Conservation (phyloP, 2,797 vertebrate genomes). For the Gymnothorax javanicus region DNA sequence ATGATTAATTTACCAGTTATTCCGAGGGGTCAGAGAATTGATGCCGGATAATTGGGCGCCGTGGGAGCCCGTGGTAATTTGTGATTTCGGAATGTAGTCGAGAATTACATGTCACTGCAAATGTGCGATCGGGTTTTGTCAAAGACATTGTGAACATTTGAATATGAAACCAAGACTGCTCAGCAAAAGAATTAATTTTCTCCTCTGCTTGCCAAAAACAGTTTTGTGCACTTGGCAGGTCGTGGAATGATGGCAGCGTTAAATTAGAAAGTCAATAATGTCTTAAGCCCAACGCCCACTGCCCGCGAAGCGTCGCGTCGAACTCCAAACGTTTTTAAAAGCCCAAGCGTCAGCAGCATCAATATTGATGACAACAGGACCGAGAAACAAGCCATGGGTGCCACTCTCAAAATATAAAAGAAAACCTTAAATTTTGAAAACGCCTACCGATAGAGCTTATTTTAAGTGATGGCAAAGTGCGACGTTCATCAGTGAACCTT, state of each 20-base stretch:
- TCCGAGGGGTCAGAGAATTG: constrained; percentile 81
- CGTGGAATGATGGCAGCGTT: constrained; percentile 60
- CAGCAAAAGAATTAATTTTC: constrained; percentile 66
- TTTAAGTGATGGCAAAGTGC: no score
- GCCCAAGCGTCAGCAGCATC: no score
- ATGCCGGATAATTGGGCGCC: constrained; percentile 83
- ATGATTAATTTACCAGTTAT: constrained; percentile 82
- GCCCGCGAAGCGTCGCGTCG: no score
- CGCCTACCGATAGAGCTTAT: no score
- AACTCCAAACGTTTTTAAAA: no score
- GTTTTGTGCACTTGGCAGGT: constrained; percentile 74
- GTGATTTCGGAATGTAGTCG: constrained; percentile 79
- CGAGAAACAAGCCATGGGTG: no score
- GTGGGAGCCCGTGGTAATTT: constrained; percentile 81
- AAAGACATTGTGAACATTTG: constrained; percentile 83
- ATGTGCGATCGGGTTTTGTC: constrained; percentile 82
- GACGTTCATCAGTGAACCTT: no score
- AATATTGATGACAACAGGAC: no score
- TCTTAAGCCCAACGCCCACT: no score
- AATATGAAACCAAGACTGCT: constrained; percentile 80
- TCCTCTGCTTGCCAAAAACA: constrained; percentile 71
- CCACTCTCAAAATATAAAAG: no score
- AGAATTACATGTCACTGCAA: constrained; percentile 85
- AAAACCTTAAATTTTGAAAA: no score
- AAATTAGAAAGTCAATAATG: constrained; percentile 50